A percentile compares a stretch with the other conserved stretches of the same genome.
These are phyloP conservation scores for Phrynocephalus versicolor DNA, from an alignment of 2,113 vertebrate species.

Conservation along the genomic window DNA sequence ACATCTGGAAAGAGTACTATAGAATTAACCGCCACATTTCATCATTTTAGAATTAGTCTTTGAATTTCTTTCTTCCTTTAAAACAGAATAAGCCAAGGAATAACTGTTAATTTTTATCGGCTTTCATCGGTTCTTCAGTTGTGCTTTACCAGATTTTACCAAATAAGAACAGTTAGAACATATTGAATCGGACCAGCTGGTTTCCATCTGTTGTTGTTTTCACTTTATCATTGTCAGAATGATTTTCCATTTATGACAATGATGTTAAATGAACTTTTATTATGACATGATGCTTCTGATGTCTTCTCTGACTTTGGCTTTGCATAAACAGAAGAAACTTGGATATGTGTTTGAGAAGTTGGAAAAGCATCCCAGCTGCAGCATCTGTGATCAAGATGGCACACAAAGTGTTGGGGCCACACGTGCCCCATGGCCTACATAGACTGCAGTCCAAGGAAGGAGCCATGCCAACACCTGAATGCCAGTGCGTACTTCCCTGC, in stretches of 20 bases:
- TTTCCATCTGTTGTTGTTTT: constrained; percentile 28
- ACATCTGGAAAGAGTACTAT: constrained; percentile 10
- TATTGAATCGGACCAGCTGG: neutral
- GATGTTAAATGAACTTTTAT: neutral
- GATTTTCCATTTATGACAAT: neutral
- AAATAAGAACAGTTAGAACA: neutral
- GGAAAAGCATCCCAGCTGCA: neutral
- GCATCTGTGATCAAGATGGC: neutral
- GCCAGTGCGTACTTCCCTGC: neutral
- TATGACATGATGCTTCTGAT: neutral
- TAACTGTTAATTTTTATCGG: neutral
- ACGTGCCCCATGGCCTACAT: too few relatives aligned
- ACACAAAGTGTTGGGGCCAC: neutral
- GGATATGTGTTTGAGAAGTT: neutral
- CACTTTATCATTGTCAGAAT: neutral
- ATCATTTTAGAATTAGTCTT: neutral
- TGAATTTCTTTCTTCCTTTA: neutral
- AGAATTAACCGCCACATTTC: constrained; percentile 1
- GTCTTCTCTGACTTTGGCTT: neutral
- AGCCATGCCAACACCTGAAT: too few relatives aligned
- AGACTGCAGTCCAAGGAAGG: neutral
- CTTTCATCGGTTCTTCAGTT: neutral
- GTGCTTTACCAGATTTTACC: neutral
- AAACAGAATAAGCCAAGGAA: neutral
- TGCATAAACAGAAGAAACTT: neutral